A percentile compares a stretch with the other conserved stretches of the same genome.
Evolutionary conservation across 1,140 invertebrate species (phyloP).

Genomic region (Lepidurus couesii): DNA sequence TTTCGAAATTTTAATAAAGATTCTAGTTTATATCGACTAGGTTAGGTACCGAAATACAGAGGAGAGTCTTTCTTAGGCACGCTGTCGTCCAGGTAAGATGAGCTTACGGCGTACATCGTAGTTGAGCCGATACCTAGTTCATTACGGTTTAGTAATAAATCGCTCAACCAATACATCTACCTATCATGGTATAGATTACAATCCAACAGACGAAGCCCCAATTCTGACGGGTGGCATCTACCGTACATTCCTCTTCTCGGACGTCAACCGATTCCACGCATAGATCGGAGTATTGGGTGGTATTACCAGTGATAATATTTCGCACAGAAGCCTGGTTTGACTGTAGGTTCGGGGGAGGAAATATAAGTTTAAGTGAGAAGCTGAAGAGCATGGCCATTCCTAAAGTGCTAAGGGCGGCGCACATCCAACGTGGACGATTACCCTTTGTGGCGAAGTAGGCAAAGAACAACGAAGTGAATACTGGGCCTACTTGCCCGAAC

Average conservation of each 20-base stretch:
- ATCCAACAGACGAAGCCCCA: conserved; percentile 28
- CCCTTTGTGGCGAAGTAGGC: conserved; percentile 36
- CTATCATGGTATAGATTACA: conserved; percentile 30
- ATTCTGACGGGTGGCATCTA: conserved; percentile 12
- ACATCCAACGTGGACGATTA: conserved; percentile 38
- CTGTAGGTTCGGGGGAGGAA: conserved; percentile 30
- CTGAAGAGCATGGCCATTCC: conserved; percentile 25
- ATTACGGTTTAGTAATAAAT: neutral
- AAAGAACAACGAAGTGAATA: conserved; percentile 35
- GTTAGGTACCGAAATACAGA: conserved; percentile 35
- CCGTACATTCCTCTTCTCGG: conserved; percentile 20
- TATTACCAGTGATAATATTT: neutral
- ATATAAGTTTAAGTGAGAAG: conserved; percentile 34
- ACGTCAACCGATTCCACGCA: neutral
- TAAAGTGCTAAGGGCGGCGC: conserved; percentile 26
- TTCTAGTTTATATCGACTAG: neutral
- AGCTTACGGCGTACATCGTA: conserved; percentile 33
- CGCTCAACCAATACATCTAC: neutral
- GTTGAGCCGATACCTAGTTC: conserved; percentile 31
- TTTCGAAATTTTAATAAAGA: neutral
- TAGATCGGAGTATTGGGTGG: neutral
- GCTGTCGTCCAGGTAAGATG: conserved; percentile 37
- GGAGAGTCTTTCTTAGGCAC: conserved; percentile 37
- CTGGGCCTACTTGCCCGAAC: conserved; percentile 37
- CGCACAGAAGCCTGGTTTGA: neutral